A percentile compares a stretch with the other conserved stretches of the same genome.
These are phyloP conservation scores for Aeoliscus strigatus DNA, from an alignment of 2,797 vertebrate species.

Conservation along the genomic window DNA sequence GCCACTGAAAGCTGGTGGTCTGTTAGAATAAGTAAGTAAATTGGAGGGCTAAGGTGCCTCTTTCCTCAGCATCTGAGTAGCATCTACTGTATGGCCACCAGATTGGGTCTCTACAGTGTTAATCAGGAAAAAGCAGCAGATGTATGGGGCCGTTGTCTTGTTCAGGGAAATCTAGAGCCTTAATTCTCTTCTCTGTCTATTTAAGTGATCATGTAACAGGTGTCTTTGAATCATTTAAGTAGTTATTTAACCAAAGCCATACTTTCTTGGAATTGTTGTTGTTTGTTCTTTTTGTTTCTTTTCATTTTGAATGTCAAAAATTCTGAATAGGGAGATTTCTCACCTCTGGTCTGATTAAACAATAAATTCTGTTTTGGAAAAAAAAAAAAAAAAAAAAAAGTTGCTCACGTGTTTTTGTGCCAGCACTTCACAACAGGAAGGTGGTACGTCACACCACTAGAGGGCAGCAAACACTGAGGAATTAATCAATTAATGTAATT, in stretches of 20 bases:
- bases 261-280: constrained; percentile 43
- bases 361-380: constrained; percentile 72
- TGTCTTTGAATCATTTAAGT: constrained; percentile 44
- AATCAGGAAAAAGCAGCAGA: constrained; percentile 31
- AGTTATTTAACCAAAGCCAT: constrained; percentile 68
- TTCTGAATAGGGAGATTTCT: constrained; percentile 40
- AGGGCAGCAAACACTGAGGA: too few species aligned
- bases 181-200: constrained; percentile 47
- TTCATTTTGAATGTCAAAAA: constrained; percentile 47
- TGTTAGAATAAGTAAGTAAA: constrained; percentile 16
- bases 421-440: too few species aligned
- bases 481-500: too few species aligned
- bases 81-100: constrained; percentile 58
- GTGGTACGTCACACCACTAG: too few species aligned
- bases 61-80: constrained; percentile 42
- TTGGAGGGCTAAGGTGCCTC: constrained; percentile 15
- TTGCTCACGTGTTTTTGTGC: too few species aligned
- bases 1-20: constrained; percentile 41
- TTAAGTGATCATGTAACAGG: constrained; percentile 46
- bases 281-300: constrained; percentile 25
- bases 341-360: constrained; percentile 43
- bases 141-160: constrained; percentile 39
- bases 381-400: too few species aligned
- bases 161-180: constrained; percentile 68
- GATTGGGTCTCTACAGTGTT: constrained; percentile 23